These are phyloP conservation scores for Schizopygopsis pylzovi DNA, from an alignment of 2,797 vertebrate species.

Conservation along the genomic window DNA sequence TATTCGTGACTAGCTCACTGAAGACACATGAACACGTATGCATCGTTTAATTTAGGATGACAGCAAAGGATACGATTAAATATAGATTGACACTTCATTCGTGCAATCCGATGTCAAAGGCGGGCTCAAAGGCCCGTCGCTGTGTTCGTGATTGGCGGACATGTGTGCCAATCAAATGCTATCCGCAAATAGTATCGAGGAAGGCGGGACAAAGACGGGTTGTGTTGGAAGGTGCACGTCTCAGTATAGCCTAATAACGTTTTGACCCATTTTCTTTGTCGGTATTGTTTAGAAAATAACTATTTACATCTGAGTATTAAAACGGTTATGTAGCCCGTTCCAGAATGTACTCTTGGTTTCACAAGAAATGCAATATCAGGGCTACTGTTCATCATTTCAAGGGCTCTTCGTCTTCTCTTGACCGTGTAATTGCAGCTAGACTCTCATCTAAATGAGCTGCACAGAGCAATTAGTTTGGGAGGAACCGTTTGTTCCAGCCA, in stretches of 20 bases:
- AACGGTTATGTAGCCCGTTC: background rate
- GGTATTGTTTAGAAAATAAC: background rate
- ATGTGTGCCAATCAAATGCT: slow-evolving; percentile 16
- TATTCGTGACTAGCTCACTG: background rate
- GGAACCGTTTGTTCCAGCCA: slow-evolving; percentile 4
- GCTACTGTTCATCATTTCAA: background rate
- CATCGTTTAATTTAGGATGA: slow-evolving; percentile 48
- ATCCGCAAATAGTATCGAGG: background rate
- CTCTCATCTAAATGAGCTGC: background rate
- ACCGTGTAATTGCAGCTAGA: background rate
- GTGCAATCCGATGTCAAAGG: slow-evolving; percentile 65
- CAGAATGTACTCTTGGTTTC: background rate
- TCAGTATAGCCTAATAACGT: background rate
- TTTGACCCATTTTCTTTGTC: slow-evolving; percentile 18
- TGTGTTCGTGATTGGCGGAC: slow-evolving; percentile 65
- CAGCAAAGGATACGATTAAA: slow-evolving; percentile 59
- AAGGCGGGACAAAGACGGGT: background rate
- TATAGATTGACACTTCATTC: slow-evolving; percentile 65
- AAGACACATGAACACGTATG: background rate
- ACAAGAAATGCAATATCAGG: background rate
- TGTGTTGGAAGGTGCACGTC: slow-evolving; percentile 18
- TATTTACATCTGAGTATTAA: background rate
- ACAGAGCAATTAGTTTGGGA: background rate
- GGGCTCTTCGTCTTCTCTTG: background rate
- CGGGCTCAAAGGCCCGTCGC: slow-evolving; percentile 54